Evolutionary conservation across 2,888 invertebrate genomes (phyloP).

Genomic region (Diloba caeruleocephala): DNA sequence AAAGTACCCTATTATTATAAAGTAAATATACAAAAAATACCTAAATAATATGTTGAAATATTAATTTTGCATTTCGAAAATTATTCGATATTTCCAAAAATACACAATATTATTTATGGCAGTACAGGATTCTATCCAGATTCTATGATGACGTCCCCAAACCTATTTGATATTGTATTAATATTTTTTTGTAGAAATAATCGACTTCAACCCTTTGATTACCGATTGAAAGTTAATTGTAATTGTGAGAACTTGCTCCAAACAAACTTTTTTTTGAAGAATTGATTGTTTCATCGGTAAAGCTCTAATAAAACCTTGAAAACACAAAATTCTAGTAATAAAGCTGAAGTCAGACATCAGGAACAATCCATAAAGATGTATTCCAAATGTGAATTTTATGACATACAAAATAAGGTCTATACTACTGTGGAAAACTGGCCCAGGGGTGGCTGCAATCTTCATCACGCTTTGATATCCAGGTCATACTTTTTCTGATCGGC

Average conservation of each 20-base stretch:
- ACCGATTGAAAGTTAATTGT: conserved; percentile 22
- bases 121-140: conserved; percentile 17
- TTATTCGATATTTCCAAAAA: conserved; percentile 5
- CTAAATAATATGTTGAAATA: conserved; percentile 28
- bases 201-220: conserved; percentile 17
- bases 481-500: conserved; percentile 84
- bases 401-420: conserved; percentile 49
- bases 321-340: conserved; percentile 31
- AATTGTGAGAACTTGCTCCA: conserved; percentile 8
- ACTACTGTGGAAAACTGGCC: conserved; percentile 48
- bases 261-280: conserved; percentile 8
- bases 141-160: conserved; percentile 4
- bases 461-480: conserved; percentile 80
- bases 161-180: not conserved
- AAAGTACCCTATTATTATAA: conserved; percentile 15
- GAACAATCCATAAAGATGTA: conserved; percentile 28
- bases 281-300: conserved; percentile 18
- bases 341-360: conserved; percentile 37
- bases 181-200: too few species aligned
- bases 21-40: conserved; percentile 5
- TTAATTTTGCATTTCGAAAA: conserved; percentile 20
- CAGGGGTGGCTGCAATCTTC: conserved; percentile 45
- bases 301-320: conserved; percentile 4
- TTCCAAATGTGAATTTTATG: conserved; percentile 49
- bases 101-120: conserved; percentile 10